Evolutionary conservation across 2,113 vertebrate species (phyloP), one percentile per base, ranked within the genome.

Genomic region (Todiramphus saurophagus): DNA sequence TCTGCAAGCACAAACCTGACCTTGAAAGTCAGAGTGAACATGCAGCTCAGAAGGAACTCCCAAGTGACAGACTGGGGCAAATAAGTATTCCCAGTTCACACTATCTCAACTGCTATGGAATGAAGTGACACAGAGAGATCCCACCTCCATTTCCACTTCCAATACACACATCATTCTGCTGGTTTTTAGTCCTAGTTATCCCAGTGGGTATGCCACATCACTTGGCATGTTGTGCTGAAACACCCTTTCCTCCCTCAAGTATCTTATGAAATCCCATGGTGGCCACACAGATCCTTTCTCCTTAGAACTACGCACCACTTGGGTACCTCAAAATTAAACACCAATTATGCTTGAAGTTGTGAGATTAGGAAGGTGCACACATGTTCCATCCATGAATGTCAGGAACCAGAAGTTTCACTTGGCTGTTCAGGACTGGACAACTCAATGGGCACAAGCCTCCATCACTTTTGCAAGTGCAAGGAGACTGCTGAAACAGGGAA

Each of bases 401-500:
- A 84, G 74, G 91, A 91, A 85, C n/a, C 66, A 62, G 48, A 68
- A 74, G 59, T 83, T 89, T 94, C 86, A 55, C 23, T 85, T 2
- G 0, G 63, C 67, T 90, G 10, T 33, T 95, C 66, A 43, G 77
- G 87, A 75, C 46, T 55, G 92, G 66, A 72, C 76, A 87, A 95
- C 9, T 82, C 64, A 93, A 63, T 1, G 8, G 75, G 72, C 55
- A 91, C 44, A 48, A 94, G 76, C 58, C 73, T 93, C 89, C 82
- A 48, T 9, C 78, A 85, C 70, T 83, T 92, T 69, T 72, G 2
- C 67, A 87, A 86, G 94, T 31, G 68, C 28, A 93, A 60, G 80
- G 75, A 95, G 81, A 72, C 92, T 87, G 74, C 64, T 94, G 86
- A 92, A 96, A 93, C n/a, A 87, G 68, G 77, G 93, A 81, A 96